Evolutionary conservation across 2,797 vertebrate species (phyloP).

Genomic region (Cygnus olor): DNA sequence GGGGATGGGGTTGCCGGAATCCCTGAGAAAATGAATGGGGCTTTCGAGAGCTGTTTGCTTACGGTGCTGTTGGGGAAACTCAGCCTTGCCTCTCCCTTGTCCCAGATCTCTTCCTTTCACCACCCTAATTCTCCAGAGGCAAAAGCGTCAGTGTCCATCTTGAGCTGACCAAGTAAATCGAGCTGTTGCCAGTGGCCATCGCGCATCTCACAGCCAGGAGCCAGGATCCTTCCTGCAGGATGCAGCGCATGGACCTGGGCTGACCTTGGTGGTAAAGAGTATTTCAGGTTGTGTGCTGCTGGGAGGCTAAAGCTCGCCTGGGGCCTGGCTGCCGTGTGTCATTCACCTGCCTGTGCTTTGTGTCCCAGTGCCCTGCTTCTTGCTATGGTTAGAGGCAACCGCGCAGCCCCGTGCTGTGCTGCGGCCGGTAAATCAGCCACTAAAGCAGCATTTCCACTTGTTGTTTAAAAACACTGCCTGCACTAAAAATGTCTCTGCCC

Average conservation of each 20-base stretch:
- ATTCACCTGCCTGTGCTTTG: neutral
- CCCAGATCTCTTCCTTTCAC: neutral
- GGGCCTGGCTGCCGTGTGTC: neutral
- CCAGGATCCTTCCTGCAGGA: neutral
- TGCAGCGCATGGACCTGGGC: neutral
- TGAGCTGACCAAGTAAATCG: rapidly evolving
- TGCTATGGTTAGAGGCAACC: neutral
- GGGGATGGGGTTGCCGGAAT: neutral
- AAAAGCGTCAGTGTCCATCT: neutral
- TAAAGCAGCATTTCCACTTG: neutral
- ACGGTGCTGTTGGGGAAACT: neutral
- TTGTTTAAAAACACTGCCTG: neutral
- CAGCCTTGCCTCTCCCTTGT: neutral
- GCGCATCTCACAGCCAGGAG: neutral
- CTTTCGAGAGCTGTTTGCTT: neutral
- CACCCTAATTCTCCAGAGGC: neutral
- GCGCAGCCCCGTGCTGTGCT: neutral
- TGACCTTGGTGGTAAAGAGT: neutral
- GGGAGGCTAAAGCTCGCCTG: neutral
- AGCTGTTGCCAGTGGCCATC: neutral
- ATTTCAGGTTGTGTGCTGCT: neutral
- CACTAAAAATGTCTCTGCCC: neutral
- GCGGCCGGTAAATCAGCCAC: neutral
- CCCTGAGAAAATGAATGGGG: neutral
- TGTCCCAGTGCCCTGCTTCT: rapidly evolving